Conservation (phyloP, 2,888 invertebrate genomes). For the Agrotis exclamationis region DNA sequence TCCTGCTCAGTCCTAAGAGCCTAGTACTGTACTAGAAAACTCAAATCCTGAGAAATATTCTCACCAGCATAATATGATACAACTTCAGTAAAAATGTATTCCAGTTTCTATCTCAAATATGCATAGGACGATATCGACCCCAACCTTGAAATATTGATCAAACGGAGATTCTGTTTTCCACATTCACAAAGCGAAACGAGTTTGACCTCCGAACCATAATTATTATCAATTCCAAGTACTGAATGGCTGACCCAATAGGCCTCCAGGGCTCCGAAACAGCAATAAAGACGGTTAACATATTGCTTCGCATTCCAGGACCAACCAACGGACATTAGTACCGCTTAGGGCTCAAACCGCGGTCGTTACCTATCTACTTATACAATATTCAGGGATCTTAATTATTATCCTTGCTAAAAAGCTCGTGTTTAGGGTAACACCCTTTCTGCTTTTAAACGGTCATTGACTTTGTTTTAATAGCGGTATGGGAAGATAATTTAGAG, state of each 20-base stretch:
- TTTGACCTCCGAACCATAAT: constrained; percentile 15
- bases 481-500: not conserved
- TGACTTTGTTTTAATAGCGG: constrained; percentile 15
- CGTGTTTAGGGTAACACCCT: constrained; percentile 15
- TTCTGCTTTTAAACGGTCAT: constrained; percentile 28
- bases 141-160: not conserved
- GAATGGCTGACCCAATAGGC: constrained; percentile 23
- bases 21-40: not conserved
- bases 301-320: constrained; percentile 33
- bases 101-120: no score
- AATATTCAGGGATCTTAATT: constrained; percentile 46
- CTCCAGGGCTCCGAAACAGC: constrained; percentile 32
- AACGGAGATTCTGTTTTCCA: not conserved
- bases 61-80: no score
- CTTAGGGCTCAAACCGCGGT: constrained; percentile 34
- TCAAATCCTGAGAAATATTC: not conserved
- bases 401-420: constrained; percentile 28
- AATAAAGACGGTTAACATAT: constrained; percentile 51
- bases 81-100: no score
- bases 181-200: not conserved
- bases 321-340: constrained; percentile 28
- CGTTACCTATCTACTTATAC: constrained; percentile 31
- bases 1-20: not conserved
- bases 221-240: constrained; percentile 25
- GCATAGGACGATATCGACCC: no score